Percentiles rank a stretch among this genome's conserved stretches.
phyloP scores from a whole-genome alignment of 1,140 invertebrate genomes.

The Proales similis region DNA sequence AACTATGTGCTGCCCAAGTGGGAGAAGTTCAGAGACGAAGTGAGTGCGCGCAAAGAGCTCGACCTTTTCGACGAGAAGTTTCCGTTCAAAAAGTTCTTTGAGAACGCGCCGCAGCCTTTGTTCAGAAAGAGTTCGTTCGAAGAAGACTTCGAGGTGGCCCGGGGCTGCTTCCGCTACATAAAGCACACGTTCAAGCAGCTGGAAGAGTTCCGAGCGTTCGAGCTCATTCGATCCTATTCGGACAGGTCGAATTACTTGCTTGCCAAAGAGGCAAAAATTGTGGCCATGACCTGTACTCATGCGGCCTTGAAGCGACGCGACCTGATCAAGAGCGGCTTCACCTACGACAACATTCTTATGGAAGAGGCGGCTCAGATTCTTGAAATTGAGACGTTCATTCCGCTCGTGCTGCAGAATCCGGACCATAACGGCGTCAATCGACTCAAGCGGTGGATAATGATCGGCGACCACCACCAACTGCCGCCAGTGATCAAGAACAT shows the following conservation, averaged over 20 bases:
- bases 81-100: slow-evolving; percentile 62
- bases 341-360: slow-evolving; percentile 97
- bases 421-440: slow-evolving; percentile 60
- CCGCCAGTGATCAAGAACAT: slow-evolving; percentile 99
- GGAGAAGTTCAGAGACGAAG: slow-evolving; percentile 59
- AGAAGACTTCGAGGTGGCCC: slow-evolving; percentile 80
- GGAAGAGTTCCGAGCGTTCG: slow-evolving; percentile 96
- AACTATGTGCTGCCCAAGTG: slow-evolving; percentile 68
- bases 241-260: slow-evolving; percentile 91
- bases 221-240: slow-evolving; percentile 77
- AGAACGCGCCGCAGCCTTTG: slow-evolving; percentile 67
- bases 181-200: slow-evolving; percentile 89
- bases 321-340: slow-evolving; percentile 76
- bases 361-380: slow-evolving; percentile 97
- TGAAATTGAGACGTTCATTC: slow-evolving; percentile 99
- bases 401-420: slow-evolving; percentile 71
- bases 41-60: neutral
- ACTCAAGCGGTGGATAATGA: slow-evolving; percentile 99
- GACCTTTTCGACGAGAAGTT: slow-evolving; percentile 56
- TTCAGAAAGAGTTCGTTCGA: slow-evolving; percentile 70
- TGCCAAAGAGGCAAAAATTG: slow-evolving; percentile 98
- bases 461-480: slow-evolving; percentile 97
- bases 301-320: slow-evolving; percentile 92
- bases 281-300: slow-evolving; percentile 99
- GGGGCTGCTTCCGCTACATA: slow-evolving; percentile 86